These are phyloP conservation scores for Bemisia tabaci DNA, from an alignment of 1,140 invertebrate genomes.

Conservation along the genomic window DNA sequence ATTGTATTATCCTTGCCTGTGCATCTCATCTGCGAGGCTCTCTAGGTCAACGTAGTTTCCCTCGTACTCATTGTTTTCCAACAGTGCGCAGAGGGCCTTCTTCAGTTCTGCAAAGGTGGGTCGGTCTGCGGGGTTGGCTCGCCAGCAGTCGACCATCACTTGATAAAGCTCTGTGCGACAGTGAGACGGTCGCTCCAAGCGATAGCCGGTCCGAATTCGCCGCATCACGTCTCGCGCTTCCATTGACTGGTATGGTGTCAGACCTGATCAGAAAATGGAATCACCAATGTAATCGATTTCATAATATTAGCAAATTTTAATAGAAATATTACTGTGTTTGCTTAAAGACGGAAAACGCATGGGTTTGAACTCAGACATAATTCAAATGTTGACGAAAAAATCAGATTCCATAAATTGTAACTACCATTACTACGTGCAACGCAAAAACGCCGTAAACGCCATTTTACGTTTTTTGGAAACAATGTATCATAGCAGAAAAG, in stretches of 20 bases:
- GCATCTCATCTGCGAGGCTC: slow-evolving; percentile 42
- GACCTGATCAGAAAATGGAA: slow-evolving; percentile 39
- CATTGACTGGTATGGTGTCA: slow-evolving; percentile 67
- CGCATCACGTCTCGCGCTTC: slow-evolving; percentile 62
- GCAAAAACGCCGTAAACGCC: too few species aligned
- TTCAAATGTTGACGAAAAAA: too few species aligned
- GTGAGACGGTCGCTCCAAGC: slow-evolving; percentile 57
- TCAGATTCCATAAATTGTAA: too few species aligned
- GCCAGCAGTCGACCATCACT: slow-evolving; percentile 60
- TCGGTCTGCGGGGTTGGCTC: slow-evolving; percentile 53
- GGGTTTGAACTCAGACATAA: too few species aligned
- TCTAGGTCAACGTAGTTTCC: slow-evolving; percentile 63
- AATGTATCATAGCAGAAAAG: too few species aligned
- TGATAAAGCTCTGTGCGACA: slow-evolving; percentile 59
- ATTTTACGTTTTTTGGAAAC: too few species aligned
- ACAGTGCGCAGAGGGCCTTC: slow-evolving; percentile 47
- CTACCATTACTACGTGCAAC: too few species aligned
- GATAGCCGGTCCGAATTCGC: slow-evolving; percentile 55
- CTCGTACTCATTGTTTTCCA: slow-evolving; percentile 52
- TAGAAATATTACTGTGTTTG: too few species aligned
- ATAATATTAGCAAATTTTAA: too few species aligned
- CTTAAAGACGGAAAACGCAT: too few species aligned
- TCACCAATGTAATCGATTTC: slow-evolving; percentile 6
- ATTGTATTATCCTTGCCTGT: not conserved
- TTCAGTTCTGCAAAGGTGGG: slow-evolving; percentile 55